Evolutionary conservation across 2,797 vertebrate genomes (phyloP).

Genomic region (Enteromius thamalakanensis): DNA sequence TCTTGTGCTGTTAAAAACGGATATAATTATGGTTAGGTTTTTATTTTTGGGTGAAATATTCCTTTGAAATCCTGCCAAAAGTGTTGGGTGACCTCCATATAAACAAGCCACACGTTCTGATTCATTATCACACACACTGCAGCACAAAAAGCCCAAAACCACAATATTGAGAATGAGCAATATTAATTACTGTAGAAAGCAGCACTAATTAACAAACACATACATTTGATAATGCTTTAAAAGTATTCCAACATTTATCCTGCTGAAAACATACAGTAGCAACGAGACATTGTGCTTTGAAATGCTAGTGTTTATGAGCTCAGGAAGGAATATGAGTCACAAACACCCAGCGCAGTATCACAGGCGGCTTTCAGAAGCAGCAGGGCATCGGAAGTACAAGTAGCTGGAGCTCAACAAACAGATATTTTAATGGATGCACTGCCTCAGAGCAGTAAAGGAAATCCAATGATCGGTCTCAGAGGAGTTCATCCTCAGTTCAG

Average conservation of each 20-base stretch:
- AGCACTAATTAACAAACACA: neutral
- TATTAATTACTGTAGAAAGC: neutral
- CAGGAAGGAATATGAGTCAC: neutral
- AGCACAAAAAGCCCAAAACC: neutral
- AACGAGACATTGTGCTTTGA: neutral
- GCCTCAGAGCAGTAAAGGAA: neutral
- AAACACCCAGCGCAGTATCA: neutral
- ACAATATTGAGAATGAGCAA: neutral
- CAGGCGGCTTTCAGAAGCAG: neutral
- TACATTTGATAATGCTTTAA: neutral
- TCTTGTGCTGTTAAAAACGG: neutral
- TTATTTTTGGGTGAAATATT: too few relatives aligned
- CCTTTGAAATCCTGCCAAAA: too few relatives aligned
- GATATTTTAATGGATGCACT: constrained; percentile 2
- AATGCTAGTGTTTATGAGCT: neutral
- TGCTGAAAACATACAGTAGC: neutral
- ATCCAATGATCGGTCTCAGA: neutral
- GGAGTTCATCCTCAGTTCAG: neutral
- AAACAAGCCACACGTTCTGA: neutral
- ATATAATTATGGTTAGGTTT: neutral
- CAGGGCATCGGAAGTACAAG: neutral
- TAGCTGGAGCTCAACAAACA: neutral
- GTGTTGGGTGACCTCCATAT: neutral
- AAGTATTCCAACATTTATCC: neutral
- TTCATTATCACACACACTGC: too few relatives aligned